Conservation (phyloP, 2,888 invertebrate genomes). For the Drosophila anceps region DNA sequence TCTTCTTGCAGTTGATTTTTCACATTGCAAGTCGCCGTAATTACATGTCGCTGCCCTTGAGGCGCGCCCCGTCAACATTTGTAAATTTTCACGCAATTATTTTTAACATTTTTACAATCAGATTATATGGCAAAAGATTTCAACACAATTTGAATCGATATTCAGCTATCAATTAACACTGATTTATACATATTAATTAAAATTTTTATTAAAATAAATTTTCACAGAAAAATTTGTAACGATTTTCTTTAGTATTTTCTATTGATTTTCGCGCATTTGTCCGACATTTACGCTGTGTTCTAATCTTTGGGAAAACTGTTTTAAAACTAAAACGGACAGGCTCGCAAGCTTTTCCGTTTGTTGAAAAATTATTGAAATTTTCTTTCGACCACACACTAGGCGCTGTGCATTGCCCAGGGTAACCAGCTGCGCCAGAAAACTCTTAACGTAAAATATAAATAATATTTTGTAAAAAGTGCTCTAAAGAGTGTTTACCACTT, state of each 20-base stretch:
- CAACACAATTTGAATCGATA: not conserved
- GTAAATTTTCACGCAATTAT: constrained; percentile 68
- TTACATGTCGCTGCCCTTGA: constrained; percentile 72
- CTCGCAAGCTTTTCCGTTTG: constrained; percentile 60
- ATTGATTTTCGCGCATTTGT: constrained; percentile 55
- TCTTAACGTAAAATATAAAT: constrained; percentile 28
- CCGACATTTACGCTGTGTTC: constrained; percentile 53
- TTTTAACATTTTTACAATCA: constrained; percentile 55
- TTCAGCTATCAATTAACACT: not conserved
- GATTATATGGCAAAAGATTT: constrained; percentile 14
- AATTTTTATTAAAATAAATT: not conserved
- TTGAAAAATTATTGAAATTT: constrained; percentile 78
- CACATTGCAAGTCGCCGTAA: constrained; percentile 65
- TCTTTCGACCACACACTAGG: constrained; percentile 42
- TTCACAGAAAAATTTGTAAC: constrained; percentile 30
- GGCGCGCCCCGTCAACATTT: constrained; percentile 57
- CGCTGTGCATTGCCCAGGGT: constrained; percentile 45
- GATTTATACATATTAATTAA: not conserved
- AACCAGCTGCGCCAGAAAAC: constrained; percentile 56
- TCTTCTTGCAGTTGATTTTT: constrained; percentile 23
- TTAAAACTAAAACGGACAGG: constrained; percentile 75
- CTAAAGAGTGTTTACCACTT: constrained; percentile 8
- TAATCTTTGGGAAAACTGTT: constrained; percentile 80
- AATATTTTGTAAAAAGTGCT: constrained; percentile 32
- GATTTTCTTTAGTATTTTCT: constrained; percentile 39